These are phyloP conservation scores for Typhlichthys subterraneus DNA, from an alignment of 2,797 vertebrate genomes.

Conservation along the genomic window DNA sequence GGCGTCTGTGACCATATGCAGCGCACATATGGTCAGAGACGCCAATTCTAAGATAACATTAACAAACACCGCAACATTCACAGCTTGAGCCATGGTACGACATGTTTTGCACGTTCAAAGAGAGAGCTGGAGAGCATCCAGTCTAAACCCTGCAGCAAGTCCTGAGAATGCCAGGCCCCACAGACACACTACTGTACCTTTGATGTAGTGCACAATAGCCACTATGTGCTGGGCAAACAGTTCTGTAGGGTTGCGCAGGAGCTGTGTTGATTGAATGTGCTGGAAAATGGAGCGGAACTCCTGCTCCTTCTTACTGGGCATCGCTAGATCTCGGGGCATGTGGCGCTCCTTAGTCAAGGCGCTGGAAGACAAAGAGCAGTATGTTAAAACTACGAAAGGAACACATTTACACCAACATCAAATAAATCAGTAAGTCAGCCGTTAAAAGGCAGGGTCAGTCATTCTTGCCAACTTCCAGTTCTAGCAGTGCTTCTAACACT, in stretches of 20 bases:
- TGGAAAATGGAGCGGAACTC: slow-evolving; percentile 98
- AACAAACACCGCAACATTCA: no score
- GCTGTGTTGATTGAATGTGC: slow-evolving; percentile 91
- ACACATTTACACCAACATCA: neutral
- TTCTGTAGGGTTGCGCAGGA: slow-evolving; percentile 91
- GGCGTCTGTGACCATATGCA: no score
- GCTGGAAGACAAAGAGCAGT: slow-evolving; percentile 26
- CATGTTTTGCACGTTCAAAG: no score
- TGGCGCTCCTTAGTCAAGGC: slow-evolving; percentile 86
- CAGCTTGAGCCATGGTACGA: no score
- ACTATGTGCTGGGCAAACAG: slow-evolving; percentile 98
- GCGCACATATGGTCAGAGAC: no score
- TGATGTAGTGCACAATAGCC: slow-evolving; percentile 97
- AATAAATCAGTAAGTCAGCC: no score
- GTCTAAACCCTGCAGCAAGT: neutral
- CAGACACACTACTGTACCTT: slow-evolving; percentile 79
- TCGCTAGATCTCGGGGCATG: slow-evolving; percentile 85
- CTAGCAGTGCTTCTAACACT: no score
- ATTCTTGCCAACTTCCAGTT: no score
- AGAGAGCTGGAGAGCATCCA: neutral
- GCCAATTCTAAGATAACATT: no score
- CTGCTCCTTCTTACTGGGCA: slow-evolving; percentile 89
- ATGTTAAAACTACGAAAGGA: neutral
- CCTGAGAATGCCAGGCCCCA: neutral
- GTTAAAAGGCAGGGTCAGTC: no score